A percentile compares a stretch with the other conserved stretches of the same genome.
phyloP scores from a whole-genome alignment of 2,113 vertebrate genomes.

The Chaenocephalus aceratus region DNA sequence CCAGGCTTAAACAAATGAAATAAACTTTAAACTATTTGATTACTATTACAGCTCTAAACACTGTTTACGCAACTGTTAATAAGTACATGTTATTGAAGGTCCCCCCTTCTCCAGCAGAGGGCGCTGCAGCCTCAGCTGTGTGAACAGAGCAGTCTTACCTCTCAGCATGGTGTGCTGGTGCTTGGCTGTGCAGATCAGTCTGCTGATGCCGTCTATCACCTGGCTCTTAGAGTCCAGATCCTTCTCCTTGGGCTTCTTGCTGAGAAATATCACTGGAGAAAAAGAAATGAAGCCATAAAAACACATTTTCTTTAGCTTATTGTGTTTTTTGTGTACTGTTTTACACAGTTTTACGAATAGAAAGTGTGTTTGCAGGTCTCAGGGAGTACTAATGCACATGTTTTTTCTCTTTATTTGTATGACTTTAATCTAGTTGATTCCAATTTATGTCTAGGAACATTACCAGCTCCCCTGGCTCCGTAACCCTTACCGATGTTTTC shows the following conservation, averaged over 20 bases:
- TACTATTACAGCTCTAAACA: too few relatives aligned
- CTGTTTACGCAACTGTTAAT: neutral
- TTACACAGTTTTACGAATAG: neutral
- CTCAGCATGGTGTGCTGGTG: constrained; percentile 93
- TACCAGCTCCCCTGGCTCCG: too few relatives aligned
- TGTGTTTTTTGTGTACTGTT: too few relatives aligned
- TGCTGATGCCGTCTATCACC: constrained; percentile 92
- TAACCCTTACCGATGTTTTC: too few relatives aligned
- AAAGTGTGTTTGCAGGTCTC: neutral
- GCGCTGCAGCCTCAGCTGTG: constrained; percentile 41
- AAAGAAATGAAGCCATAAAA: neutral
- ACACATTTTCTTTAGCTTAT: too few relatives aligned
- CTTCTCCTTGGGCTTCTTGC: constrained; percentile 93
- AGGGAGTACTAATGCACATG: too few relatives aligned
- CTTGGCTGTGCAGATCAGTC: constrained; percentile 93
- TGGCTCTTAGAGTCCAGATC: constrained; percentile 93
- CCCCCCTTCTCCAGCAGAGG: constrained; percentile 47
- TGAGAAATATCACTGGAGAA: constrained; percentile 90
- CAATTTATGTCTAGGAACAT: too few relatives aligned
- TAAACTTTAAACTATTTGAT: too few relatives aligned
- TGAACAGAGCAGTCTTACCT: constrained; percentile 73
- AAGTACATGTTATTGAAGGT: neutral
- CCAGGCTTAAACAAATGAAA: too few relatives aligned
- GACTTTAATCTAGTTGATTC: too few relatives aligned
- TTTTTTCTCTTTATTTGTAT: too few relatives aligned